Conservation (phyloP, 2,888 invertebrate genomes). For the Macaria liturata region DNA sequence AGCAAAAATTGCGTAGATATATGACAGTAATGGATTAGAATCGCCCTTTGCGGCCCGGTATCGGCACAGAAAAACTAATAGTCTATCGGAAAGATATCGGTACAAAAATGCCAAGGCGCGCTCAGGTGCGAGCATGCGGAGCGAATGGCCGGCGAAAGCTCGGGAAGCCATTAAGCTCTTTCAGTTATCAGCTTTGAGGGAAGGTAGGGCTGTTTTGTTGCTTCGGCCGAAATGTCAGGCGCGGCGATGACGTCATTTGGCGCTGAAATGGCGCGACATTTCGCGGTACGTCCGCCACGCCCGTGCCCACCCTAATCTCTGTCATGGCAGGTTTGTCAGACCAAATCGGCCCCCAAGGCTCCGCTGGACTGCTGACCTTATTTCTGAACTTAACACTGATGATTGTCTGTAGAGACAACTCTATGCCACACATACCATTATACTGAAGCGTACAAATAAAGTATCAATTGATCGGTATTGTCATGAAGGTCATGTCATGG, state of each 20-base stretch:
- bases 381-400: constrained; percentile 31
- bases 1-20: not conserved
- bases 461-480: constrained; percentile 7
- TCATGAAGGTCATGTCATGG: constrained; percentile 11
- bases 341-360: constrained; percentile 58
- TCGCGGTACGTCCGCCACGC: constrained; percentile 68
- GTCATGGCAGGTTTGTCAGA: constrained; percentile 66
- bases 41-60: constrained; percentile 24
- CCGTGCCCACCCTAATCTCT: constrained; percentile 76
- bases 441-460: no score
- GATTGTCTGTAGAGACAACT: constrained; percentile 19
- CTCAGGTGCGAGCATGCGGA: constrained; percentile 52
- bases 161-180: constrained; percentile 68
- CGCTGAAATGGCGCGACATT: constrained; percentile 78
- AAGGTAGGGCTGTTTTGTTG: constrained; percentile 78
- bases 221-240: constrained; percentile 78
- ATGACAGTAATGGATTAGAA: constrained; percentile 6
- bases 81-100: constrained; percentile 13
- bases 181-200: constrained; percentile 67
- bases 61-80: constrained; percentile 61
- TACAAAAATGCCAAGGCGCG: constrained; percentile 69
- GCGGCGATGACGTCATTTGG: constrained; percentile 75
- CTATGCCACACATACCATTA: not conserved
- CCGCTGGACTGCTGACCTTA: constrained; percentile 53
- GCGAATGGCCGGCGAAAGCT: constrained; percentile 67